These are phyloP conservation scores for Danio jaintianensis DNA, from an alignment of 2,797 vertebrate species.

Conservation along the genomic window DNA sequence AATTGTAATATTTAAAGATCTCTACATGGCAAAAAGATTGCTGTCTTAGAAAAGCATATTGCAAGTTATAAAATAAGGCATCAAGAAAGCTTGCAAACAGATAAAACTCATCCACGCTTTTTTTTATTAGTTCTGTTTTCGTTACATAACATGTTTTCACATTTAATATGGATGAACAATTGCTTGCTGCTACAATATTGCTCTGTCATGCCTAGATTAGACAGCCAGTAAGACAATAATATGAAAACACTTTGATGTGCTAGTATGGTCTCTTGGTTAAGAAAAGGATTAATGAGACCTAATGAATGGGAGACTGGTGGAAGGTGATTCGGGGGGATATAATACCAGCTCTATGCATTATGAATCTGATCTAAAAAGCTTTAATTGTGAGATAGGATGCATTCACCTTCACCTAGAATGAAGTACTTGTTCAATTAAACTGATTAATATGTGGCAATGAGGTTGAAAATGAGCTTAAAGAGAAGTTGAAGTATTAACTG, in stretches of 20 bases:
- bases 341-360: slow-evolving; percentile 70
- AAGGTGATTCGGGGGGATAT: slow-evolving; percentile 62
- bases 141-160: background rate
- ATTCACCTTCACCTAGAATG: slow-evolving; percentile 58
- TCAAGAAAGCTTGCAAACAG: background rate
- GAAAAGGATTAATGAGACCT: slow-evolving; percentile 25
- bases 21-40: background rate
- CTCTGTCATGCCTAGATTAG: background rate
- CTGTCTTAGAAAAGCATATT: background rate
- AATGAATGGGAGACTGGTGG: slow-evolving; percentile 50
- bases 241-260: background rate
- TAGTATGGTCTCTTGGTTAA: slow-evolving; percentile 18
- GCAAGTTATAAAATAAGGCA: background rate
- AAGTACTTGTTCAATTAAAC: slow-evolving; percentile 73
- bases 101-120: background rate
- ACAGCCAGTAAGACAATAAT: background rate
- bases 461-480: slow-evolving; percentile 56
- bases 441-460: slow-evolving; percentile 69
- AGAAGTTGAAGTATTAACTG: slow-evolving; percentile 59
- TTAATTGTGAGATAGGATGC: slow-evolving; percentile 52
- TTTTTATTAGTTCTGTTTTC: slow-evolving; percentile 1
- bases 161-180: background rate
- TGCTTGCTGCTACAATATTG: background rate
- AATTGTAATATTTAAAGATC: background rate
- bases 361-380: slow-evolving; percentile 36